These are phyloP conservation scores for Argynnis bischoffii DNA, from an alignment of 2,888 invertebrate genomes.

Conservation along the genomic window DNA sequence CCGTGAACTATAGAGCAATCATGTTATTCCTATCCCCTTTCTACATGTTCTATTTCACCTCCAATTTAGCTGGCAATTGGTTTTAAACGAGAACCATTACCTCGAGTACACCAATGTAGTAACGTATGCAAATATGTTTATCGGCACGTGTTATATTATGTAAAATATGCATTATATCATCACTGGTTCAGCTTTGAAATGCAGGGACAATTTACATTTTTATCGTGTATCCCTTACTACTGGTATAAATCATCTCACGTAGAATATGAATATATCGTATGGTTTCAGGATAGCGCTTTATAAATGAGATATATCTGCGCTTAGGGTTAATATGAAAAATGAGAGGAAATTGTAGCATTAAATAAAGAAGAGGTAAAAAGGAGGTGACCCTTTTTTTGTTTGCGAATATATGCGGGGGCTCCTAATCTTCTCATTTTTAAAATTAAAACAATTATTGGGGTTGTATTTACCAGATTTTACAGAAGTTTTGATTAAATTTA, in stretches of 20 bases:
- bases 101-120: conserved; percentile 30
- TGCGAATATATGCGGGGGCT: too few relatives aligned
- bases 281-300: too few relatives aligned
- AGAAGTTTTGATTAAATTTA: too few relatives aligned
- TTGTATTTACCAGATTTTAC: too few relatives aligned
- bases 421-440: too few relatives aligned
- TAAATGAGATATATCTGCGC: too few relatives aligned
- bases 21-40: background rate
- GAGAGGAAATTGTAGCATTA: too few relatives aligned
- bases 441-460: too few relatives aligned
- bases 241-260: background rate
- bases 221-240: conserved; percentile 32
- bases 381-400: too few relatives aligned
- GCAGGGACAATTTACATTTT: conserved; percentile 57
- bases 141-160: conserved; percentile 53
- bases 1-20: background rate
- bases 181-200: conserved; percentile 45
- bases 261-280: too few relatives aligned
- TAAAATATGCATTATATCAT: conserved; percentile 54
- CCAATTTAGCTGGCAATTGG: conserved; percentile 26
- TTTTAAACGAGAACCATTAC: conserved; percentile 31
- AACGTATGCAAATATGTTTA: conserved; percentile 51
- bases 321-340: too few relatives aligned
- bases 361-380: too few relatives aligned
- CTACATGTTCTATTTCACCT: conserved; percentile 3